Evolutionary conservation across 2,888 invertebrate genomes (phyloP).

Genomic region (Conistra vaccinii): DNA sequence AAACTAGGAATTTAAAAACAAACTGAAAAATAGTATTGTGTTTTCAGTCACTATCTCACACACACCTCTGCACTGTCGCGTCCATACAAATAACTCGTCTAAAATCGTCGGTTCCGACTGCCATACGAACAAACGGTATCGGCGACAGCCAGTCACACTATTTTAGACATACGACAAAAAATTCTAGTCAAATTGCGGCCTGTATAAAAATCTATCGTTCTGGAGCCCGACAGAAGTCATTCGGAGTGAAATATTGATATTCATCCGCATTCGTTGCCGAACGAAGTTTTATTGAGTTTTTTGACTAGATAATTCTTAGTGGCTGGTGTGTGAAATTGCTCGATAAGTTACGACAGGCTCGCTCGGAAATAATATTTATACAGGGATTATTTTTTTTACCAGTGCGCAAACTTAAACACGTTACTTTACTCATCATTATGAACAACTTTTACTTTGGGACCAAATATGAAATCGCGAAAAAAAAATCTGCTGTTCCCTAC

Average conservation of each 20-base stretch:
- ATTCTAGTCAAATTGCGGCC: background rate
- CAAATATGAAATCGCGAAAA: too few species aligned
- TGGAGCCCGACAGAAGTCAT: constrained; percentile 38
- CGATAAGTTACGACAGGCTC: background rate
- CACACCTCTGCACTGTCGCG: background rate
- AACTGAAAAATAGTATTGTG: background rate
- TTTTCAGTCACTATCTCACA: background rate
- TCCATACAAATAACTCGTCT: constrained; percentile 11
- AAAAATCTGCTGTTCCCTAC: too few species aligned
- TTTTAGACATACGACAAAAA: constrained; percentile 51
- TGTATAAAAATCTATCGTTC: constrained; percentile 21
- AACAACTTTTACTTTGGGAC: too few species aligned
- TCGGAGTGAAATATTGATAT: constrained; percentile 57
- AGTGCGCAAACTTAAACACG: too few species aligned
- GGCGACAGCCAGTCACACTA: background rate
- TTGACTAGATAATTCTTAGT: constrained; percentile 17
- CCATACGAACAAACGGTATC: constrained; percentile 11
- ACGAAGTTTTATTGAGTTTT: constrained; percentile 52
- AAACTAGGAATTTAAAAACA: background rate
- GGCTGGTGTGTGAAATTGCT: constrained; percentile 29
- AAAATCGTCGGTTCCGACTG: constrained; percentile 18
- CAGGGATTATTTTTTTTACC: too few species aligned
- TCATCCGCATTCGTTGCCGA: constrained; percentile 28
- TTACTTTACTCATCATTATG: too few species aligned
- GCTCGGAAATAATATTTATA: too few species aligned